phyloP scores from a whole-genome alignment of 2,797 vertebrate species.

The Heteromormyrus szaboi region DNA sequence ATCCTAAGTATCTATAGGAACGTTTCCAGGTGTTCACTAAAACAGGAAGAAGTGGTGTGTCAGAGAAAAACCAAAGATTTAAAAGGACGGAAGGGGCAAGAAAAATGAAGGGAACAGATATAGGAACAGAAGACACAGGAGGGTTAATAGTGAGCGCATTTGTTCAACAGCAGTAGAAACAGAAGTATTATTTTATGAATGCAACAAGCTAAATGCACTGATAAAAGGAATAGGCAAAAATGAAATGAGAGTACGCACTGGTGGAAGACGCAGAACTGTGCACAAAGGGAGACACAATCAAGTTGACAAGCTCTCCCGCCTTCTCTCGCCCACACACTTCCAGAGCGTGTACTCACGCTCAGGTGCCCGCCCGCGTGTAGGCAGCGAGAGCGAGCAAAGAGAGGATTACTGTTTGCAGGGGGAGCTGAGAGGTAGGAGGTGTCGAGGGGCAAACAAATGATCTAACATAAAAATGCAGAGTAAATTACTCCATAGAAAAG shows the following conservation, averaged over 20 bases:
- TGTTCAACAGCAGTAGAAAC: not conserved
- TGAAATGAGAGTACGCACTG: conserved; percentile 32
- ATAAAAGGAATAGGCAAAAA: conserved; percentile 6
- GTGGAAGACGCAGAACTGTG: conserved; percentile 1
- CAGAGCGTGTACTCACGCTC: conserved; percentile 40
- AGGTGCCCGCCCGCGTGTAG: conserved; percentile 32
- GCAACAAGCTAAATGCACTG: not conserved
- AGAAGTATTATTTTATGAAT: not conserved
- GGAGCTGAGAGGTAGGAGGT: conserved; percentile 39
- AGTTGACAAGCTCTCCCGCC: conserved; percentile 30
- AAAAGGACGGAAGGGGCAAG: conserved; percentile 45
- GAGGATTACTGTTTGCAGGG: conserved; percentile 46
- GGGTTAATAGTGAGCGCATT: not conserved
- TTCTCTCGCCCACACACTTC: conserved; percentile 34
- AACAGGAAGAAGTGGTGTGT: not conserved
- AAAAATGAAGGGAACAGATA: conserved; percentile 27
- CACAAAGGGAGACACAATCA: conserved; percentile 32
- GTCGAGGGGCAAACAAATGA: conserved; percentile 44
- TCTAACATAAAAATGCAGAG: conserved; percentile 31
- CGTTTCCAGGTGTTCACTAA: not conserved
- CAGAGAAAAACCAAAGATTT: not conserved
- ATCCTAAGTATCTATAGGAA: not conserved
- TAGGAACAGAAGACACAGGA: not conserved
- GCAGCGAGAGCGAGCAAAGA: conserved; percentile 33
- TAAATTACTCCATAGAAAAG: not conserved